Percentiles rank a stretch among this genome's conserved stretches.
Conservation (phyloP, 2,888 invertebrate species). For the Sinelater perroti region DNA sequence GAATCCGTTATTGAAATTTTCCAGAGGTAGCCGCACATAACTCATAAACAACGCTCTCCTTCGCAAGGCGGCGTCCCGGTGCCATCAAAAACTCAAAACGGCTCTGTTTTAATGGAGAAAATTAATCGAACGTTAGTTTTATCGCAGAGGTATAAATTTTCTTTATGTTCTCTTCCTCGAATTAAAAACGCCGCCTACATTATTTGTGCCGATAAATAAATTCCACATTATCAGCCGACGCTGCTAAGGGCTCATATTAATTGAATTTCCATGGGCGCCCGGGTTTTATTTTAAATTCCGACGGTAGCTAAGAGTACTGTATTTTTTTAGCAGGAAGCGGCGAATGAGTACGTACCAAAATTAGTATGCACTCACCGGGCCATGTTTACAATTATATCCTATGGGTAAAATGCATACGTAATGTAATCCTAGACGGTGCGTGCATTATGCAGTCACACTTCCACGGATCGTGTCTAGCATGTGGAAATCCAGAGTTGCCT, state of each 20-base stretch:
- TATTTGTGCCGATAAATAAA: slow-evolving; percentile 27
- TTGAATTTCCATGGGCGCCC: slow-evolving; percentile 14
- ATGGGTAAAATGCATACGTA: slow-evolving; percentile 42
- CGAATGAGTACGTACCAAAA: background rate
- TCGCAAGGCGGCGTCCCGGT: slow-evolving; percentile 28
- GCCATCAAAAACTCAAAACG: slow-evolving; percentile 36
- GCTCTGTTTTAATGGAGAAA: slow-evolving; percentile 30
- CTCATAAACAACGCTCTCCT: slow-evolving; percentile 34
- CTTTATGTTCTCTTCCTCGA: slow-evolving; percentile 27
- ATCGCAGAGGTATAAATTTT: slow-evolving; percentile 33
- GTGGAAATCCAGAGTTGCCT: slow-evolving; percentile 6
- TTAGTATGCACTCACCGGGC: slow-evolving; percentile 45
- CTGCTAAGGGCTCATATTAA: slow-evolving; percentile 20
- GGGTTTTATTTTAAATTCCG: slow-evolving; percentile 19
- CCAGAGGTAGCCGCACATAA: slow-evolving; percentile 34
- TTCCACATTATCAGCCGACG: slow-evolving; percentile 21
- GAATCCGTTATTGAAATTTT: slow-evolving; percentile 39
- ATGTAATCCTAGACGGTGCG: slow-evolving; percentile 18
- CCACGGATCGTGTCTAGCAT: slow-evolving; percentile 19
- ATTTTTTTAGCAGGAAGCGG: slow-evolving; percentile 2
- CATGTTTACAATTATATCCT: slow-evolving; percentile 45
- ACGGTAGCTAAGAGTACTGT: background rate
- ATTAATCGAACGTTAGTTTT: slow-evolving; percentile 35
- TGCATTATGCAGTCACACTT: slow-evolving; percentile 20
- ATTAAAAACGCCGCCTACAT: slow-evolving; percentile 26